Conservation (phyloP, 1,140 invertebrate species). For the Zelostemma sp. region DNA sequence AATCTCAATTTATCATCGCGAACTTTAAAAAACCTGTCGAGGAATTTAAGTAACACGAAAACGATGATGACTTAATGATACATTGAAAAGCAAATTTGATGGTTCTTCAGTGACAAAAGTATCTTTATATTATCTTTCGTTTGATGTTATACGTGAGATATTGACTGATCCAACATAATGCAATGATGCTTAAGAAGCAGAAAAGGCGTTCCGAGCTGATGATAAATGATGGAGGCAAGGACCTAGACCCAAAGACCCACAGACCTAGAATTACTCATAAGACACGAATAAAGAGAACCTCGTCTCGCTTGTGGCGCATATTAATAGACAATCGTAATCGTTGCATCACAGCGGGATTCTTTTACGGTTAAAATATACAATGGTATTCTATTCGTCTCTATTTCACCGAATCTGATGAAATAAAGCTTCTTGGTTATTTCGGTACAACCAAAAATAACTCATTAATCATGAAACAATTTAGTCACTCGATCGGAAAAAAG, state of each 20-base stretch:
- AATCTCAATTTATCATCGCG: background rate
- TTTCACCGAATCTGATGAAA: background rate
- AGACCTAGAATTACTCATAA: conserved; percentile 57
- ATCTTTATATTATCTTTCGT: background rate
- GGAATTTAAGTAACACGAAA: background rate
- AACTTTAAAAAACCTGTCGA: background rate
- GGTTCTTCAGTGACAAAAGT: conserved; percentile 1
- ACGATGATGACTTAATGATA: conserved; percentile 1
- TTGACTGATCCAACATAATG: background rate
- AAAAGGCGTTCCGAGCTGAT: conserved; percentile 55
- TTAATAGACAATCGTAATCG: conserved; percentile 70
- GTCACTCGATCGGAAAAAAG: no score
- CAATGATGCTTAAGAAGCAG: conserved; percentile 16
- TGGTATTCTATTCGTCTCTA: conserved; percentile 34
- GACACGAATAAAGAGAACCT: conserved; percentile 54
- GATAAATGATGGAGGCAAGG: conserved; percentile 66
- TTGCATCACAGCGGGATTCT: conserved; percentile 65
- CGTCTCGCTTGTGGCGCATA: conserved; percentile 64
- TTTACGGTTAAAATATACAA: conserved; percentile 52
- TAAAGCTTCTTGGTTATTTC: no score
- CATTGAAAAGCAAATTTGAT: background rate
- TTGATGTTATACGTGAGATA: background rate
- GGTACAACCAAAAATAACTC: no score
- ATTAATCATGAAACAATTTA: no score
- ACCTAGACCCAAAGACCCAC: conserved; percentile 65